A percentile compares a stretch with the other conserved stretches of the same genome.
phyloP scores from a whole-genome alignment of 2,888 invertebrate species.

The Papilio demoleus region DNA sequence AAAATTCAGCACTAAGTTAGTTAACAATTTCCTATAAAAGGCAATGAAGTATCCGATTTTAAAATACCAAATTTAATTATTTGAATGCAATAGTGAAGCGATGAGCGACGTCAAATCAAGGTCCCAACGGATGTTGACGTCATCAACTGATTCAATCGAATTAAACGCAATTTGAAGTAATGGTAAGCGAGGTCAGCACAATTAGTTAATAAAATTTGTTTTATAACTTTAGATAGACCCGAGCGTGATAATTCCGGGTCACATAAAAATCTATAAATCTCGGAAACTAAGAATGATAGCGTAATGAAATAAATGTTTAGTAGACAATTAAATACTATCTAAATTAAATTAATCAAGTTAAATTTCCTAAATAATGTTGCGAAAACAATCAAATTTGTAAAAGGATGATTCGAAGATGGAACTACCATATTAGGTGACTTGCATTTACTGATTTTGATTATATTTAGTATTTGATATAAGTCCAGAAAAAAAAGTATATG shows the following conservation, averaged over 20 bases:
- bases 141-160: conserved; percentile 69
- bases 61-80: conserved; percentile 43
- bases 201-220: conserved; percentile 65
- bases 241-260: background rate
- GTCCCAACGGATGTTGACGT: conserved; percentile 64
- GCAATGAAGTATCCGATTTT: background rate
- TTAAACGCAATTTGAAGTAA: conserved; percentile 70
- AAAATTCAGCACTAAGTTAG: conserved; percentile 2
- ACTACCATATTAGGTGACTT: too few relatives aligned
- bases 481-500: too few relatives aligned
- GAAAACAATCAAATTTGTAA: too few relatives aligned
- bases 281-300: too few relatives aligned
- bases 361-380: too few relatives aligned
- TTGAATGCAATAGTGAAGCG: conserved; percentile 43
- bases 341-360: too few relatives aligned
- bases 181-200: conserved; percentile 51
- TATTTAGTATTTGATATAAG: too few relatives aligned
- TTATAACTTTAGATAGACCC: conserved; percentile 48
- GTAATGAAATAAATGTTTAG: too few relatives aligned
- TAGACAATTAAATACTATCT: too few relatives aligned
- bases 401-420: too few relatives aligned
- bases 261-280: too few relatives aligned
- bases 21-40: background rate
- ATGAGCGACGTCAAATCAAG: conserved; percentile 50
- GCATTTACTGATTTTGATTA: too few relatives aligned